phyloP scores from a whole-genome alignment of 1,140 invertebrate genomes.

The Sipha flava region DNA sequence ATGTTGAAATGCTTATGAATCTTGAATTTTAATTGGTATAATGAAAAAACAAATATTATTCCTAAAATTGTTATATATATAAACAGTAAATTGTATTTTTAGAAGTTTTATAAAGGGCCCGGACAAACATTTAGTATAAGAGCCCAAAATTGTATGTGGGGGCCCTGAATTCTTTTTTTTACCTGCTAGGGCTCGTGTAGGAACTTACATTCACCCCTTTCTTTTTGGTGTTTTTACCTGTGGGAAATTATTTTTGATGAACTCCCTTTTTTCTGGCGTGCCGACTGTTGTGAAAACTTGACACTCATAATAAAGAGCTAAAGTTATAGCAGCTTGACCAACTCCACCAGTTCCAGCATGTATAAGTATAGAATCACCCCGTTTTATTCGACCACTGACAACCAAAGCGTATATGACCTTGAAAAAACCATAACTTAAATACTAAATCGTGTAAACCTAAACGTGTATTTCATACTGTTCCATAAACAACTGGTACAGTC shows the following conservation, averaged over 20 bases:
- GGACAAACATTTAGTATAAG: too few relatives aligned
- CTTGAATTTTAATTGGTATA: too few relatives aligned
- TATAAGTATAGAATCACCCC: conserved; percentile 59
- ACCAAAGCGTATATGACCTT: conserved; percentile 66
- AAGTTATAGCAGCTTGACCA: conserved; percentile 67
- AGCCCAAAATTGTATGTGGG: too few relatives aligned
- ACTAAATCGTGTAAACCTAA: not conserved
- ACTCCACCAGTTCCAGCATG: conserved; percentile 70
- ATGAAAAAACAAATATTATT: too few relatives aligned
- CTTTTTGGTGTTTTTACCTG: conserved; percentile 35
- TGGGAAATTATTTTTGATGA: conserved; percentile 58
- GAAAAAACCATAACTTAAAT: not conserved
- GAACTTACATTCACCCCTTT: too few relatives aligned
- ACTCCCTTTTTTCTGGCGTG: conserved; percentile 59
- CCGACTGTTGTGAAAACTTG: conserved; percentile 63
- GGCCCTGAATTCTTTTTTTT: too few relatives aligned
- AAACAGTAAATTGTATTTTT: too few relatives aligned
- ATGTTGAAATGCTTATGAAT: too few relatives aligned
- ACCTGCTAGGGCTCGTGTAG: too few relatives aligned
- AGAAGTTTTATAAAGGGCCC: too few relatives aligned
- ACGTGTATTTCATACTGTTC: conserved; percentile 51
- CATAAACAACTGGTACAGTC: conserved; percentile 77
- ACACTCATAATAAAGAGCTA: conserved; percentile 57
- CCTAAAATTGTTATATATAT: too few relatives aligned
- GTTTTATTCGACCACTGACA: conserved; percentile 48